Evolutionary conservation across 1,140 invertebrate species (phyloP).

Genomic region (Procambarus clarkii): DNA sequence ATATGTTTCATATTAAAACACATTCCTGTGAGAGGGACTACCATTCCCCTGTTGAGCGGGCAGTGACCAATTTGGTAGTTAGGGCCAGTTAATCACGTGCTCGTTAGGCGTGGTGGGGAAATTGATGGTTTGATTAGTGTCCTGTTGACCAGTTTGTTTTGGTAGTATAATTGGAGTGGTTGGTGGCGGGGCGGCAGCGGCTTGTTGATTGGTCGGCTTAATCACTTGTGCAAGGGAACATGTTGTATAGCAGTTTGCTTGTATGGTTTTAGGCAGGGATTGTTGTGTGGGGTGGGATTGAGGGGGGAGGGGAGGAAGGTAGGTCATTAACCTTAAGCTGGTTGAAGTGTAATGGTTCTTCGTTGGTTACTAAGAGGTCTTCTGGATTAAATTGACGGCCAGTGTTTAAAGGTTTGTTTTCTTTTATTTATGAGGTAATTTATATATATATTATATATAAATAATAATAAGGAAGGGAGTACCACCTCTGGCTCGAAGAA

Average conservation of each 20-base stretch:
- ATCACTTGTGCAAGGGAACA: not conserved
- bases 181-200: not conserved
- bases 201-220: not conserved
- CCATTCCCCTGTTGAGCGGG: not conserved
- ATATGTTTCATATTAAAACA: no score
- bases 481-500: no score
- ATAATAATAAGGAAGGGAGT: no score
- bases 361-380: no score
- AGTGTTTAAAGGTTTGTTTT: no score
- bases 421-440: no score
- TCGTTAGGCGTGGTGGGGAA: constrained; percentile 7
- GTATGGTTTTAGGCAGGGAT: not conserved
- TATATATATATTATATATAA: no score
- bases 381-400: no score
- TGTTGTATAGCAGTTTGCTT: not conserved
- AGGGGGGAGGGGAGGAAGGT: not conserved
- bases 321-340: no score
- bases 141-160: constrained; percentile 11
- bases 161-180: constrained; percentile 3
- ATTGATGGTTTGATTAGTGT: constrained; percentile 18
- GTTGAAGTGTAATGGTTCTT: no score
- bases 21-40: not conserved
- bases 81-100: constrained; percentile 9
- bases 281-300: not conserved
- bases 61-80: constrained; percentile 3